Percentiles rank a stretch among this genome's conserved stretches.
phyloP scores from a whole-genome alignment of 2,797 vertebrate species.

The Nannoperca australis region DNA sequence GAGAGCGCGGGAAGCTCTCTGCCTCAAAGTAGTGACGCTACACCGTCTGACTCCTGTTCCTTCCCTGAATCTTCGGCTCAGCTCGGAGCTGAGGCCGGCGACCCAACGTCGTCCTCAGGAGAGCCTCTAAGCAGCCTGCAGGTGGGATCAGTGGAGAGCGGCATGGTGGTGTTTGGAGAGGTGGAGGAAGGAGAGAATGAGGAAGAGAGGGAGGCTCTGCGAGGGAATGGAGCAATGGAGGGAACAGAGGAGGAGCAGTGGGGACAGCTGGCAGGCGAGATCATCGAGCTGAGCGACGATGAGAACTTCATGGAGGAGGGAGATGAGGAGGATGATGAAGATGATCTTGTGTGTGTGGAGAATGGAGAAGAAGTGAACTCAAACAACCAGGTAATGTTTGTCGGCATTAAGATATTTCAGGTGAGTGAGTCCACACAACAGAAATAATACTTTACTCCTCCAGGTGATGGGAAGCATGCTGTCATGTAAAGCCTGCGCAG shows the following conservation, averaged over 20 bases:
- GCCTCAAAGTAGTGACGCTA: constrained; percentile 15
- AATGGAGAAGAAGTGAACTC: constrained; percentile 87
- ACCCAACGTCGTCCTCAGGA: constrained; percentile 74
- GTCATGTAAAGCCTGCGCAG: constrained; percentile 91
- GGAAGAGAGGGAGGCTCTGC: constrained; percentile 53
- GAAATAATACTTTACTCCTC: not conserved
- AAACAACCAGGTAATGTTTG: constrained; percentile 62
- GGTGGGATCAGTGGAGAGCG: constrained; percentile 57
- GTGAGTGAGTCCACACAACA: fast-evolving
- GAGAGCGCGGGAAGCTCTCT: constrained; percentile 54
- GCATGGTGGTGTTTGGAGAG: constrained; percentile 79
- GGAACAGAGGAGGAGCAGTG: constrained; percentile 76
- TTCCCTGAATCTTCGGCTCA: constrained; percentile 79
- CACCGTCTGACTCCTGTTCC: constrained; percentile 60
- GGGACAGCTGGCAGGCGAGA: constrained; percentile 79
- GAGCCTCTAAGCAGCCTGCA: constrained; percentile 77
- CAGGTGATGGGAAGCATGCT: constrained; percentile 67
- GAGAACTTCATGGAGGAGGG: constrained; percentile 93
- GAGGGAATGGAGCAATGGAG: constrained; percentile 44
- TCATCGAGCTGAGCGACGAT: constrained; percentile 87
- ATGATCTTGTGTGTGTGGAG: constrained; percentile 93
- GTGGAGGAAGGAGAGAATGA: constrained; percentile 79
- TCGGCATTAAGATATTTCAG: not conserved
- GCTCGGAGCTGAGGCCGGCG: constrained; percentile 62
- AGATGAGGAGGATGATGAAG: constrained; percentile 89